These are phyloP conservation scores for Azorinus chamasolen DNA, from an alignment of 2,888 invertebrate species.

Conservation along the genomic window DNA sequence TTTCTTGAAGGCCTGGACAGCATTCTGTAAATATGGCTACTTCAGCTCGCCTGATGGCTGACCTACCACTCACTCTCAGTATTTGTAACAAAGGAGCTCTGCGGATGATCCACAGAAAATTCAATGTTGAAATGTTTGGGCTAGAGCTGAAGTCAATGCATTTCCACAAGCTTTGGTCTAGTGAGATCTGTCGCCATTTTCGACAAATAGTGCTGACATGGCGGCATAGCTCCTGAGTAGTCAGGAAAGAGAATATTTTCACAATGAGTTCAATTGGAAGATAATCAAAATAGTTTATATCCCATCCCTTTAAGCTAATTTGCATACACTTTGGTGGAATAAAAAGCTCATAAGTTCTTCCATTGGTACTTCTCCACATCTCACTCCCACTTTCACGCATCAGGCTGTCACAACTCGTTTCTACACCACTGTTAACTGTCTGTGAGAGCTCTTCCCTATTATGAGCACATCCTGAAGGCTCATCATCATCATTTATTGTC, in stretches of 20 bases:
- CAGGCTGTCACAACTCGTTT: too few species aligned
- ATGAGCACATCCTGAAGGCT: too few species aligned
- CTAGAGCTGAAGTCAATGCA: conserved; percentile 58
- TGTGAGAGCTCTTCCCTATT: too few species aligned
- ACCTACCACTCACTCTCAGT: conserved; percentile 62
- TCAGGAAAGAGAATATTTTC: conserved; percentile 72
- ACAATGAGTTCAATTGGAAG: conserved; percentile 73
- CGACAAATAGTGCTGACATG: conserved; percentile 66
- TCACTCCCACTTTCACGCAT: too few species aligned
- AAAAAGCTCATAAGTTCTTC: too few species aligned
- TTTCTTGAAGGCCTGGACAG: conserved; percentile 62
- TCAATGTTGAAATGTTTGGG: conserved; percentile 49
- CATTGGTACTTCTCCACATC: too few species aligned
- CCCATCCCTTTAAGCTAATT: too few species aligned
- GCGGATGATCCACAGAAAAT: conserved; percentile 63
- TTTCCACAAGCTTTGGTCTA: conserved; percentile 72
- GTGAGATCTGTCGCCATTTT: conserved; percentile 66
- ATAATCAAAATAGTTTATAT: conserved; percentile 32
- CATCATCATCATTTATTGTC: too few species aligned
- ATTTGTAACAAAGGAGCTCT: conserved; percentile 59
- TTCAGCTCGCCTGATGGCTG: conserved; percentile 62
- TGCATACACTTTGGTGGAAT: too few species aligned
- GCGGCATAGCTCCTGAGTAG: conserved; percentile 65
- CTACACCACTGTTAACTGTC: too few species aligned
- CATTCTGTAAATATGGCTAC: conserved; percentile 67